Evolutionary conservation across 2,888 invertebrate genomes (phyloP).

Genomic region (Ommatoiulus sabulosus): DNA sequence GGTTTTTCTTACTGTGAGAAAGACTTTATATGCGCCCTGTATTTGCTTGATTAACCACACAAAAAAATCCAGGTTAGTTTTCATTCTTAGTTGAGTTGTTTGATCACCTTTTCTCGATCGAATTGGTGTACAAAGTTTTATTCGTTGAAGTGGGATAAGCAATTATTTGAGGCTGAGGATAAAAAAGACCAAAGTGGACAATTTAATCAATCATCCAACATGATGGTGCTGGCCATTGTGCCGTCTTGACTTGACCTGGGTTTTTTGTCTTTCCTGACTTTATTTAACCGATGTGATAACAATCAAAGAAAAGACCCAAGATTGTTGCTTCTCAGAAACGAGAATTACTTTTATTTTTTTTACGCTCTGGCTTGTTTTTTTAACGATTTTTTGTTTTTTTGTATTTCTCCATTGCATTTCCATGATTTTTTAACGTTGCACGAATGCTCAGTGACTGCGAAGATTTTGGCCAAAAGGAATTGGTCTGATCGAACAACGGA

Average conservation of each 20-base stretch:
- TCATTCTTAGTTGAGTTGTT: background rate
- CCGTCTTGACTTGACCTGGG: background rate
- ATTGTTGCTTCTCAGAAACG: background rate
- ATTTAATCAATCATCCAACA: background rate
- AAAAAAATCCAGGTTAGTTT: background rate
- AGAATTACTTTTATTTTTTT: constrained; percentile 1
- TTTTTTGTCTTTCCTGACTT: background rate
- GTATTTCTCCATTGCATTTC: background rate
- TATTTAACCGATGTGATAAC: background rate
- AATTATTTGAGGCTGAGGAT: background rate
- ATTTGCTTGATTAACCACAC: background rate
- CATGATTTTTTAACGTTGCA: background rate
- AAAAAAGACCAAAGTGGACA: background rate
- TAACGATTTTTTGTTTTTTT: background rate
- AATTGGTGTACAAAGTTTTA: background rate
- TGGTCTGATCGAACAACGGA: background rate
- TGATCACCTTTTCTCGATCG: background rate
- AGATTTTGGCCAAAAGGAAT: background rate
- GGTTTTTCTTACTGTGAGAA: too few species aligned
- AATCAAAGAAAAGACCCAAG: background rate
- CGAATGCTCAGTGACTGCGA: background rate
- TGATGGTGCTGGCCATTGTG: background rate
- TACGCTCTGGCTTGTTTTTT: background rate
- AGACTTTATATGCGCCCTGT: too few species aligned
- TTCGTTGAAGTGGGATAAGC: constrained; percentile 1